Percentiles rank a stretch among this genome's conserved stretches.
These are phyloP conservation scores for Cyprinodon diabolis DNA, from an alignment of 2,797 vertebrate species.

Conservation along the genomic window DNA sequence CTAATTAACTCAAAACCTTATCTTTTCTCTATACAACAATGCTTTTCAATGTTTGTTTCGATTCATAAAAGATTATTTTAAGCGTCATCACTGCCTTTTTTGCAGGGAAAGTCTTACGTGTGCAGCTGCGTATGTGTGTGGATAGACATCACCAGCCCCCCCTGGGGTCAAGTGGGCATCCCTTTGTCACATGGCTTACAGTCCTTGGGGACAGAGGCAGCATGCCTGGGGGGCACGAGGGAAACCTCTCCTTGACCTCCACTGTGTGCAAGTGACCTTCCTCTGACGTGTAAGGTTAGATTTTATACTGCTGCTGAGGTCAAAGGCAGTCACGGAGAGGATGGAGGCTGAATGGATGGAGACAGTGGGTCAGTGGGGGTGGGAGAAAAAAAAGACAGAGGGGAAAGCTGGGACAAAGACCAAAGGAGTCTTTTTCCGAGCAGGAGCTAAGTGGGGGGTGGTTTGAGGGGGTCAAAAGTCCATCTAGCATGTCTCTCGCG, in stretches of 20 bases:
- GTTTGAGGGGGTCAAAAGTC: conserved; percentile 53
- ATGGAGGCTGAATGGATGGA: conserved; percentile 52
- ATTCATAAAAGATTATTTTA: neutral
- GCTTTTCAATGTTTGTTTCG: neutral
- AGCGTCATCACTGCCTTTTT: neutral
- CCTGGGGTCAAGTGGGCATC: conserved; percentile 48
- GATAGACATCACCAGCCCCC: conserved; percentile 37
- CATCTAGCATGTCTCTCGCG: conserved; percentile 50
- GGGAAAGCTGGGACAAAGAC: conserved; percentile 46
- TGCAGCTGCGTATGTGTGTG: conserved; percentile 46
- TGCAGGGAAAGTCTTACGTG: neutral
- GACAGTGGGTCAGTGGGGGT: conserved; percentile 21
- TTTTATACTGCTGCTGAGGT: conserved; percentile 65
- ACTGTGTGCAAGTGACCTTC: conserved; percentile 66
- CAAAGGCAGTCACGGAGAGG: conserved; percentile 65
- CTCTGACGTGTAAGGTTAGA: conserved; percentile 63
- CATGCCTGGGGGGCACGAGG: conserved; percentile 39
- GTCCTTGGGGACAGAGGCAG: conserved; percentile 59
- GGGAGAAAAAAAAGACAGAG: conserved; percentile 28
- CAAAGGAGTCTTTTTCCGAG: conserved; percentile 28
- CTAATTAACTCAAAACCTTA: neutral
- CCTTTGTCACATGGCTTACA: conserved; percentile 53
- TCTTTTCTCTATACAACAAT: neutral
- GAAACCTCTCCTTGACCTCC: conserved; percentile 73
- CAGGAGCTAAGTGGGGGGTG: conserved; percentile 27